These are phyloP conservation scores for Eurois occulta DNA, from an alignment of 2,888 invertebrate genomes.

Conservation along the genomic window DNA sequence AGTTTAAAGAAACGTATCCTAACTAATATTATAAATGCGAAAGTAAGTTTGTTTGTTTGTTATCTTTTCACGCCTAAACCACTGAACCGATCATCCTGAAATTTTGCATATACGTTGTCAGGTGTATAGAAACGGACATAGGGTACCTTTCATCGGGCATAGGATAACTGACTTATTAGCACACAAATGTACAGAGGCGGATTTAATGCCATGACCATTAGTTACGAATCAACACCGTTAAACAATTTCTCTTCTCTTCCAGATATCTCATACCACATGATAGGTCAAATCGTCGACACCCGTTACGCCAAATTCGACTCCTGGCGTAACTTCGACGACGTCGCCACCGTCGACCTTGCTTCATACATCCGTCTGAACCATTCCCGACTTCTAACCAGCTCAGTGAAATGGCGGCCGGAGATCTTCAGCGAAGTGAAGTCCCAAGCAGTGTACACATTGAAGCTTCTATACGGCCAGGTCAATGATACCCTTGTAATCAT, in stretches of 20 bases:
- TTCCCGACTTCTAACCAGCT: constrained; percentile 94
- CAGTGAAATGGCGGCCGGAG: constrained; percentile 95
- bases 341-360: constrained; percentile 93
- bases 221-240: background rate
- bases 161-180: no score
- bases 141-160: no score
- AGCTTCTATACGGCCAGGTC: constrained; percentile 83
- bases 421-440: constrained; percentile 90
- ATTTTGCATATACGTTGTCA: no score
- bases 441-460: constrained; percentile 78
- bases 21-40: no score
- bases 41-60: no score
- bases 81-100: no score
- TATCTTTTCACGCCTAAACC: no score
- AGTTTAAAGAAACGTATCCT: no score
- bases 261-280: constrained; percentile 91
- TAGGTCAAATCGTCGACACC: constrained; percentile 94
- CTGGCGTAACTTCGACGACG: constrained; percentile 96
- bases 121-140: no score
- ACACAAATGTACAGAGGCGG: background rate
- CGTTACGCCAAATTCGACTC: constrained; percentile 94
- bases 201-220: background rate
- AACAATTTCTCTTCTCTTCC: constrained; percentile 49
- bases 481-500: constrained; percentile 86
- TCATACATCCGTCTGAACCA: constrained; percentile 96